Conservation (phyloP, 2,113 vertebrate species). For the Sminthopsis crassicaudata region DNA sequence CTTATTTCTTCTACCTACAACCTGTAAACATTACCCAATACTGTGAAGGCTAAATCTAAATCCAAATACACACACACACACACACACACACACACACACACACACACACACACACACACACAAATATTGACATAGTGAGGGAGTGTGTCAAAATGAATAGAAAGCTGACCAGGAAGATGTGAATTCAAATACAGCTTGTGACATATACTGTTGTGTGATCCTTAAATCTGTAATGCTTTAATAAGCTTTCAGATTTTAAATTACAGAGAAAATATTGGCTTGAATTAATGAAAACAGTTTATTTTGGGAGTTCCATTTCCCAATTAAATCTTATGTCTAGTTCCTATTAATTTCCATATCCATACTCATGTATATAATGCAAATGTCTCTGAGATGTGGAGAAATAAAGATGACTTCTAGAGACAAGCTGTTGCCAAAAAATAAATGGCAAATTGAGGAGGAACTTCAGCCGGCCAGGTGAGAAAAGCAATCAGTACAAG, state of each 20-base stretch:
- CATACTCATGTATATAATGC: not conserved
- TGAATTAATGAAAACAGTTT: not conserved
- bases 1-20: not conserved
- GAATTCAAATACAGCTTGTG: not conserved
- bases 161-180: not conserved
- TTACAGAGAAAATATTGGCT: not conserved
- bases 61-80: not conserved
- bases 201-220: not conserved
- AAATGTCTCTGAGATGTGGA: not conserved
- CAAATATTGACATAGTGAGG: not conserved
- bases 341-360: not conserved
- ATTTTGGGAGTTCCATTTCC: not conserved
- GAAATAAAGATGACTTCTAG: not conserved
- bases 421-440: not conserved
- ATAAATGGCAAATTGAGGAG: not conserved
- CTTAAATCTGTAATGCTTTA: not conserved
- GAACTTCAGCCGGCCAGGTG: not conserved
- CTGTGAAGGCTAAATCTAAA: not conserved
- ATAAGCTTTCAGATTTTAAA: not conserved
- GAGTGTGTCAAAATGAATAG: not conserved
- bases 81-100: not conserved
- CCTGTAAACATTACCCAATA: not conserved
- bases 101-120: no score
- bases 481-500: not conserved
- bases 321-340: not conserved